Evolutionary conservation across 2,797 vertebrate species (phyloP).

Genomic region (Pangasius larnaudii): DNA sequence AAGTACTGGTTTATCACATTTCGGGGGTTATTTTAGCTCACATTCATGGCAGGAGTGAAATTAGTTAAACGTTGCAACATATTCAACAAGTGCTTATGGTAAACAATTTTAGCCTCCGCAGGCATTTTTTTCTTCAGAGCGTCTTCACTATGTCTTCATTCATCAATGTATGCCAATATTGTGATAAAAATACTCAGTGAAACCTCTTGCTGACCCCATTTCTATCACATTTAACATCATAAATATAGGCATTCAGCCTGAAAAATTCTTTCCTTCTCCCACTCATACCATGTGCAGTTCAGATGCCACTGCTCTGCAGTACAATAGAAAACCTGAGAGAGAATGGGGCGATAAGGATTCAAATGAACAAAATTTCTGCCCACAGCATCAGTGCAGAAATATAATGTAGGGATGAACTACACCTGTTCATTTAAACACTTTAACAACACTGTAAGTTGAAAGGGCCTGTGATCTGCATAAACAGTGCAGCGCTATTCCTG

Average conservation of each 20-base stretch:
- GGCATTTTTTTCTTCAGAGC: slow-evolving; percentile 7
- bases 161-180: background rate
- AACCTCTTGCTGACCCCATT: slow-evolving; percentile 87
- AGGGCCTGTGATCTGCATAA: slow-evolving; percentile 54
- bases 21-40: background rate
- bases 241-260: slow-evolving; percentile 82
- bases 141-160: background rate
- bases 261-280: slow-evolving; percentile 14
- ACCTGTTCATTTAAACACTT: slow-evolving; percentile 42
- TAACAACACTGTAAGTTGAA: slow-evolving; percentile 38
- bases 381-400: background rate
- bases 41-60: background rate
- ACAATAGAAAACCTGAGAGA: slow-evolving; percentile 18
- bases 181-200: slow-evolving; percentile 60
- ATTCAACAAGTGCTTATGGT: slow-evolving; percentile 1
- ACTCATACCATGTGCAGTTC: slow-evolving; percentile 5
- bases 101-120: background rate
- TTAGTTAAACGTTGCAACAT: background rate
- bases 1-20: slow-evolving; percentile 4
- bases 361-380: background rate
- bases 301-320: slow-evolving; percentile 1
- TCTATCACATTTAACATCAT: slow-evolving; percentile 86
- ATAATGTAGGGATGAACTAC: slow-evolving; percentile 6
- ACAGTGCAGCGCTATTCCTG: slow-evolving; percentile 61
- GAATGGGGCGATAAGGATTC: background rate